Evolutionary conservation across 2,888 invertebrate species (phyloP), one percentile per base, ranked within the genome.

Genomic region (Tupiocoris notatus): DNA sequence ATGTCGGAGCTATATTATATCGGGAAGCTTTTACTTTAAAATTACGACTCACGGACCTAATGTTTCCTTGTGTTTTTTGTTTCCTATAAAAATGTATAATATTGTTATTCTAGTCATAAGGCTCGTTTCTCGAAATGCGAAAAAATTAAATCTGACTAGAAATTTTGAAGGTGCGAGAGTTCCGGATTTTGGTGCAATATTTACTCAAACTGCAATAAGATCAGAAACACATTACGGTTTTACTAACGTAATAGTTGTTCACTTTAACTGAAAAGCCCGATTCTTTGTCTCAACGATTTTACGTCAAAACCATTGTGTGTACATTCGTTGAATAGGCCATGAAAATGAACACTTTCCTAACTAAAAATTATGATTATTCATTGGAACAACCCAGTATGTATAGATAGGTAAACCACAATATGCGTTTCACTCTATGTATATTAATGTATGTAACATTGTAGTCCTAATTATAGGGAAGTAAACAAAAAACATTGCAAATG

Each of bases 401-500:
- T 79, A 79, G 79, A 77, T 79, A 79, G 79, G 77, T 77, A 73
- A 65, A 78, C n/a, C n/a, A n/a, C 65, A 68, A 75, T 71, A 77
- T 71, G 64, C 65, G 71, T 77, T 79, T 79, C 79, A 79, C 79
- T 78, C 71, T 79, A 79, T 79, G 79, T 79, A 79, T 79, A 79
- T 79, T 79, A 75, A 77, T 79, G 79, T 79, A 79, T 79, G 78
- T 79, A 78, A 78, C 75, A 76, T 70, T 77, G 78, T 79, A 79
- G 79, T 77, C 79, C 76, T 74, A 75, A 77, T 39, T 39, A 39
- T 78, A 77, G 78, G 79, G 77, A 79, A 79, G 73, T 73, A 77
- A 78, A n/a, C n/a, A n/a, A n/a, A n/a, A 75, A 76, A 76, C 78
- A 79, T 79, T 79, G 79, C 78, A 80, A 79, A 79, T 78, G 77